A percentile compares a stretch with the other conserved stretches of the same genome.
These are phyloP conservation scores for Onychorhynchus coronatus DNA, from an alignment of 2,113 vertebrate genomes.

Conservation along the genomic window DNA sequence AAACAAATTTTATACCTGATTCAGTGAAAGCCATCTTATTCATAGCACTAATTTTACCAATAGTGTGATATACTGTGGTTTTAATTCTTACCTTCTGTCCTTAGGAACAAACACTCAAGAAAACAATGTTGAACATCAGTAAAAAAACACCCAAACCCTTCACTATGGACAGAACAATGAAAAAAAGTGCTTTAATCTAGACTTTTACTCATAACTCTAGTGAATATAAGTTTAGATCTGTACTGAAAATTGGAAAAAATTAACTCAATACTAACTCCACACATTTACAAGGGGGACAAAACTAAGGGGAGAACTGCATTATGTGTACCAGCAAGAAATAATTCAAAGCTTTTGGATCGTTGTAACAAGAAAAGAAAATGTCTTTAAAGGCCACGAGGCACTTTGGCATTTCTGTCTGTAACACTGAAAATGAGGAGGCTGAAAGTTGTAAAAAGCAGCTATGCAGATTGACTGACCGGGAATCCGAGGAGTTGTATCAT, in stretches of 20 bases:
- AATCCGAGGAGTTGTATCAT: not conserved
- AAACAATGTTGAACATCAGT: not conserved
- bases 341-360: not conserved
- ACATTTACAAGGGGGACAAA: not conserved
- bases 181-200: not conserved
- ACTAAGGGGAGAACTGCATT: accelerated
- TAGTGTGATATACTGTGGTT: not conserved
- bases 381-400: not conserved
- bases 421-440: not conserved
- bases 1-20: not conserved
- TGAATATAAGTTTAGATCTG: not conserved
- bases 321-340: not conserved
- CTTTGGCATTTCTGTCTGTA: not conserved
- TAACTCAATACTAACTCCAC: not conserved
- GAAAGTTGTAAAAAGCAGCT: not conserved
- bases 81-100: not conserved
- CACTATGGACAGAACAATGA: not conserved
- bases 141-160: not conserved
- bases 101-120: accelerated
- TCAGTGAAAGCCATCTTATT: not conserved
- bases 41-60: not conserved
- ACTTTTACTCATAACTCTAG: not conserved
- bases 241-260: not conserved
- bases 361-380: not conserved
- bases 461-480: not conserved